Evolutionary conservation across 2,797 vertebrate species (phyloP), one percentile per base, ranked within the genome.

Genomic region (Erithacus rubecula): DNA sequence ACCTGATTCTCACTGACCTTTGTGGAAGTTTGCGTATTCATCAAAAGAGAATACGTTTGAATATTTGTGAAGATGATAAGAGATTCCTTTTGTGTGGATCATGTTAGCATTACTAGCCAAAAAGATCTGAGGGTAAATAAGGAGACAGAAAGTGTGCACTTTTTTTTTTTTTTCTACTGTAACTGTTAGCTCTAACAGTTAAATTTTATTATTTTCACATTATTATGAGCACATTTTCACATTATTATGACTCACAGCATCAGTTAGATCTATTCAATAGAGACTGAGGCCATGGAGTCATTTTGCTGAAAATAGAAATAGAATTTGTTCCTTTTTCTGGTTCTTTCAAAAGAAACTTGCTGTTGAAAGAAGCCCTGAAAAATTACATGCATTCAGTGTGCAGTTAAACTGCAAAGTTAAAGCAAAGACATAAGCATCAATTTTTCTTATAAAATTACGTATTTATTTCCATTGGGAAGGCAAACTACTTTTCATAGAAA

Each of bases 401-500:
- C 32, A 70, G 21, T 60, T 91, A 65, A 77, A 49, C 30, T 46
- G 44, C 44, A 46, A 46, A 46, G 47, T 14, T 44, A 55, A 18
- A 79, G 15, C 5, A 55, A 90, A 83, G 15, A 30, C 15, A 37
- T 43, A 51, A 39, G 16, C n/a, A 67, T 23, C 7, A 46, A 7
- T 41, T 83, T 93, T 72, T 69, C 15, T 36, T 74, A 24, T 9
- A 30, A 76, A 11, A 96, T 97, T 96, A 96, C 77, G 43, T 95
- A 68, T 83, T 90, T 96, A 94, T 96, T 98, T 98, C 96, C 93
- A 86, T 94, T 95, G 97, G 96, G 94, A 95, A 96, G 10, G 93
- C 82, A 96, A 98, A 97, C 97, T 97, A 94, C 96, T 96, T 97
- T 95, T 94, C 83, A 55, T 60, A 79, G 91, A 83, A 96, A 93